Base-by-base conservation (phyloP, 2,113 vertebrate genomes). In the Morone saxatilis region DNA sequence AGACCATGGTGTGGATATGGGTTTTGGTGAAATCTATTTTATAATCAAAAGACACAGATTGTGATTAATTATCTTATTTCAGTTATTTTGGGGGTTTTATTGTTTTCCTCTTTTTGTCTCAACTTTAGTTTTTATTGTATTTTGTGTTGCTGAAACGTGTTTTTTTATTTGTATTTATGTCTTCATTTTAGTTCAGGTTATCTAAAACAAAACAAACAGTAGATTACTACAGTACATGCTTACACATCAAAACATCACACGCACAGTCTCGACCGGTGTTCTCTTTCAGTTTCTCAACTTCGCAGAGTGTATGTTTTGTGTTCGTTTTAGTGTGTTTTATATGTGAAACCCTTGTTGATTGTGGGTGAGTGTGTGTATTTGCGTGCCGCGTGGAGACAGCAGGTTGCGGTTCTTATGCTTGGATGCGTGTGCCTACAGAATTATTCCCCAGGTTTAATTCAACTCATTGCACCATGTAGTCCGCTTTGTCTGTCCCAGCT, bases 361-460 rank as follows among this genome's bases (percentile, higher is more conserved):
- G 53, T 79, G n/a, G 31, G 51, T 79, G 54, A 36, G 45, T 47
- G 73, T 48, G 73, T 53, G 56, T 76, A 17, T 19, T 17, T 72
- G n/a, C 31, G 31, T 31, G 75, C 68, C 75, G 59, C 73, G 38
- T 53, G 9, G 68, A 89, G 72, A 81, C 77, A 89, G 86, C 86
- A 90, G 85, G 83, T 81, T 88, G 80, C 76, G 76, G 20, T 74
- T 83, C 17, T 76, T 54, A 38, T 59, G 68, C 71, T 75, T 66
- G 53, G 48, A 76, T 71, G 50, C 8, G 4, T 3, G 6, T 8
- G 56, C 51, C 17, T 53, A 12, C 50, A 72, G 4, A 59, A 36
- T 56, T 76, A 57, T 82, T 69, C 36, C 80, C 40, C 20, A 72
- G 68, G 75, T 76, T 79, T 47, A 71, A 59, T 60, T 25, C 59